Evolutionary conservation across 2,113 vertebrate genomes (phyloP), one percentile per base, ranked within the genome.

Genomic region (Turnix velox): DNA sequence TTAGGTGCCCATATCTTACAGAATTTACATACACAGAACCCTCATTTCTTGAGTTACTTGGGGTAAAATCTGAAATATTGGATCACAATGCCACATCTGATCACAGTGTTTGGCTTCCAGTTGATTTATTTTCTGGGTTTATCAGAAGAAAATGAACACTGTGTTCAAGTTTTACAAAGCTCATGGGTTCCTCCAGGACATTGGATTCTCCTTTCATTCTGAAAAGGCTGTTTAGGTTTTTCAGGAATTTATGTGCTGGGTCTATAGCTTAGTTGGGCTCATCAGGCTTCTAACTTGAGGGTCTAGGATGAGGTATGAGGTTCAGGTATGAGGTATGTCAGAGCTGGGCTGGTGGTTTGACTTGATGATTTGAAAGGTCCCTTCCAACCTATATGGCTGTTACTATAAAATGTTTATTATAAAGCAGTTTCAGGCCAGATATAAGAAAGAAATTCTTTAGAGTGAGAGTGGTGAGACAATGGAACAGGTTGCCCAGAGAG

Each of bases 341-440:
- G n/a, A n/a, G n/a, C n/a, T n/a, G n/a, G n/a, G n/a, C n/a, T n/a
- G n/a, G n/a, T n/a, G n/a, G n/a, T n/a, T n/a, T n/a, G n/a, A n/a
- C n/a, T n/a, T n/a, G n/a, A n/a, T n/a, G n/a, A n/a, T n/a, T n/a
- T n/a, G n/a, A n/a, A n/a, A n/a, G n/a, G n/a, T n/a, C n/a, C n/a
- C n/a, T n/a, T n/a, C n/a, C n/a, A n/a, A n/a, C n/a, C n/a, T n/a
- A n/a, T n/a, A n/a, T n/a, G n/a, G n/a, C n/a, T n/a, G n/a, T n/a
- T n/a, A n/a, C n/a, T n/a, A n/a, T n/a, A 75, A 92, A 96, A 96
- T 76, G 80, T 94, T 97, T 97, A 96, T 94, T 85, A n/a, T 71
- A 40, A 12, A 18, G 37, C 49, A 66, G 25, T n/a, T n/a, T n/a
- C n/a, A n/a, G n/a, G n/a, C n/a, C n/a, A n/a, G n/a, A n/a, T n/a